Evolutionary conservation across 1,140 invertebrate genomes (phyloP).

Genomic region (Solenopsis fugax): DNA sequence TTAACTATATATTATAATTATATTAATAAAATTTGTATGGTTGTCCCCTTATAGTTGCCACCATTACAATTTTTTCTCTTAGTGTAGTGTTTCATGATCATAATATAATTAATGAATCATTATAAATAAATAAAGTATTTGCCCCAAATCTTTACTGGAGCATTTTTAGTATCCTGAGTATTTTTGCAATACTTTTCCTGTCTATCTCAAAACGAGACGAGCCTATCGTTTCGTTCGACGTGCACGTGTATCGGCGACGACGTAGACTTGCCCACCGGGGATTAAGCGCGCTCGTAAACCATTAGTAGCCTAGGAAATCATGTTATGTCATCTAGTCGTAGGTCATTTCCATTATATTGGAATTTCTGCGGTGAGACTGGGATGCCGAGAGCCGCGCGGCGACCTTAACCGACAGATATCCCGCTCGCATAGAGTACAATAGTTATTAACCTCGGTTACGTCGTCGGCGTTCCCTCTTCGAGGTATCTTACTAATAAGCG

Average conservation of each 20-base stretch:
- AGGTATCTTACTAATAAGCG: constrained; percentile 78
- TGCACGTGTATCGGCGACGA: constrained; percentile 33
- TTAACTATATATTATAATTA: too few relatives aligned
- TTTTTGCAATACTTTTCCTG: neutral
- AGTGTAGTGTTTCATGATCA: too few relatives aligned
- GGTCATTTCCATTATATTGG: constrained; percentile 85
- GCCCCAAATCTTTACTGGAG: too few relatives aligned
- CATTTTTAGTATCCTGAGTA: too few relatives aligned
- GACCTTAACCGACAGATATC: constrained; percentile 73
- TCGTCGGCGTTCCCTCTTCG: constrained; percentile 62
- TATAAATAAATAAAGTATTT: too few relatives aligned
- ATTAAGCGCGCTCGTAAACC: constrained; percentile 65
- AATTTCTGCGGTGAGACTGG: constrained; percentile 78
- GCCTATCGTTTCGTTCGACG: neutral
- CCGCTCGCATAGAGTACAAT: constrained; percentile 77
- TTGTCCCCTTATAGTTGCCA: too few relatives aligned
- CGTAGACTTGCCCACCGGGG: constrained; percentile 55
- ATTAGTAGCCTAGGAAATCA: constrained; percentile 83
- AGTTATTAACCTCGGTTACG: constrained; percentile 82
- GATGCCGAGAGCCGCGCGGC: constrained; percentile 67
- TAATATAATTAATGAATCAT: too few relatives aligned
- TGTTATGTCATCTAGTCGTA: constrained; percentile 84
- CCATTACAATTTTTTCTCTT: too few relatives aligned
- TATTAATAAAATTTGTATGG: too few relatives aligned
- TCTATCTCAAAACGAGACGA: neutral